phyloP scores from a whole-genome alignment of 1,140 invertebrate species.

The Ylistrum balloti region DNA sequence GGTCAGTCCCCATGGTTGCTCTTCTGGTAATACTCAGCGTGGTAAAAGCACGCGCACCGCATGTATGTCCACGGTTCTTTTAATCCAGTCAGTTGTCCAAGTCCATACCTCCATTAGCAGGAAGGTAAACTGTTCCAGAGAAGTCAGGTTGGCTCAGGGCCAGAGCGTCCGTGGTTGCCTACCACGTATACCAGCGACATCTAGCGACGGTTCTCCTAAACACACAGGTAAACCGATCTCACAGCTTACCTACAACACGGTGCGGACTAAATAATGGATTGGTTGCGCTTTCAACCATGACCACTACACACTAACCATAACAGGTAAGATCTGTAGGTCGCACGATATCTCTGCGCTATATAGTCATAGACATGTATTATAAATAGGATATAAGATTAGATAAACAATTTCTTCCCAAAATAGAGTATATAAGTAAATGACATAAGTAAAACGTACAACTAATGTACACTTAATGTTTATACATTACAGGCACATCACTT shows the following conservation, averaged over 20 bases:
- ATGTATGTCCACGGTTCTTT: background rate
- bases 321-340: slow-evolving; percentile 9
- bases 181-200: slow-evolving; percentile 45
- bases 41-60: background rate
- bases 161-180: slow-evolving; percentile 55
- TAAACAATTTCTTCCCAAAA: too few relatives aligned
- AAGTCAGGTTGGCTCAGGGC: slow-evolving; percentile 43
- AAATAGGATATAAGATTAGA: too few relatives aligned
- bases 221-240: slow-evolving; percentile 32
- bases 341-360: background rate
- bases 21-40: background rate
- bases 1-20: slow-evolving; percentile 38
- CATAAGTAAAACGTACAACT: too few relatives aligned
- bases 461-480: too few relatives aligned
- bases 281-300: background rate
- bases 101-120: background rate
- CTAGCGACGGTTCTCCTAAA: slow-evolving; percentile 42
- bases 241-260: background rate
- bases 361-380: background rate
- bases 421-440: too few relatives aligned
- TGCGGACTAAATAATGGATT: slow-evolving; percentile 34
- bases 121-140: slow-evolving; percentile 8
- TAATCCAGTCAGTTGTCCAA: background rate
- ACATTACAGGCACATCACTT: too few relatives aligned
- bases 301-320: background rate